Base-by-base conservation (phyloP, 2,888 invertebrate genomes). In the Melanchra persicariae region DNA sequence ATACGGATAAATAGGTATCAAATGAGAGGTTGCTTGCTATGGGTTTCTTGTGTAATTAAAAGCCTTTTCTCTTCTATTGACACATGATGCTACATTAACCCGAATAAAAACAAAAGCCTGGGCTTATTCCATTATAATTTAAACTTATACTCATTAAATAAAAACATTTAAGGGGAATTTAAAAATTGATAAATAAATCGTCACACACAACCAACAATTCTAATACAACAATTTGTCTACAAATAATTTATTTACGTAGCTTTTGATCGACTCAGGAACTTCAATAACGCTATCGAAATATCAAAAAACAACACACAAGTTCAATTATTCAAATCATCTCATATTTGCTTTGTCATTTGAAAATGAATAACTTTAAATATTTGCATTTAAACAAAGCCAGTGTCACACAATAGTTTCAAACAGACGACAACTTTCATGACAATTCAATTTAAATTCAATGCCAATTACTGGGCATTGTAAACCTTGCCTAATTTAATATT, bases 361-460 rank as follows among this genome's bases (percentile, higher is more conserved):
- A 65, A 66, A 77, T 62, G 55, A 73, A 55, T 67, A 51, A 67
- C 73, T 63, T 54, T n/a, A 63, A 73, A 62, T 72, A 63, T 78
- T 66, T 59, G 54, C 61, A 62, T 37, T 54, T 37, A 52, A 17
- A 66, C 51, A 72, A 77, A 62, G 43, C 76, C n/a, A 8, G 17
- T n/a, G 30, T 19, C 26, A 78, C 45, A 63, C 45, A 55, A 52
- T 37, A 22, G 26, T 24, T 49, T 60, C 15, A 73, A 30, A 61
- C 43, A 65, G 37, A 63, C 45, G 6, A 43, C 45, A 43, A 54
- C 51, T 70, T 70, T 45, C 70, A 70, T 65, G 51, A 70, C 30
- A 58, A 74, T 80, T 66, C 40, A 75, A 79, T 78, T 78, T 55
- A 37, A 65, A 65, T 70, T 79, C 61, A 59, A 70, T 61, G 64